phyloP scores from a whole-genome alignment of 2,888 invertebrate species.

The Andricus quercusramuli region DNA sequence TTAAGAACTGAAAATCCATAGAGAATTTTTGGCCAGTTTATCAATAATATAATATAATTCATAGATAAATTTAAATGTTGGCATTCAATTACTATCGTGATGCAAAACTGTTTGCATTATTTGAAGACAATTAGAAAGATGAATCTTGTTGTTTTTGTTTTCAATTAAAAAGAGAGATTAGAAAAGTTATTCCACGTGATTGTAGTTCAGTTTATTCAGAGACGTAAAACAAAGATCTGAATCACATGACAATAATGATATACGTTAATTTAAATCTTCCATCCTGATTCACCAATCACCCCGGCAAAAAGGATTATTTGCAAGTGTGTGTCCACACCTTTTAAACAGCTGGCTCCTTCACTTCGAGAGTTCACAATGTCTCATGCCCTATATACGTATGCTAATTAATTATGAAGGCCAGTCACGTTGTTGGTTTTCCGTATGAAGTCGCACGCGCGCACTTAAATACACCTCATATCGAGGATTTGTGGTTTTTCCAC shows the following conservation, averaged over 20 bases:
- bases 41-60: too few species aligned
- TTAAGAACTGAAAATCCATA: too few species aligned
- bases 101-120: background rate
- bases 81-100: background rate
- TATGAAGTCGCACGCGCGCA: slow-evolving; percentile 1
- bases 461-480: background rate
- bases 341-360: background rate
- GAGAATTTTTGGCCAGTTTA: too few species aligned
- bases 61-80: background rate
- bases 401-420: slow-evolving; percentile 3
- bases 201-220: background rate
- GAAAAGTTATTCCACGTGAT: background rate
- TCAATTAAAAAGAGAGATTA: background rate
- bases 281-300: background rate
- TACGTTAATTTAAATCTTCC: background rate
- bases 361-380: slow-evolving; percentile 21
- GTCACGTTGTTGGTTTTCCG: slow-evolving; percentile 31
- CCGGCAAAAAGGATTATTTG: background rate
- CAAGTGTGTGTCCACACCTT: background rate
- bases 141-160: background rate
- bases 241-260: slow-evolving; percentile 1
- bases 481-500: background rate
- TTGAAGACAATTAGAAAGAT: background rate
- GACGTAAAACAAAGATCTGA: background rate
- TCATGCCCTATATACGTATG: slow-evolving; percentile 23